Evolutionary conservation across 1,140 invertebrate genomes (phyloP), one percentile per base, ranked within the genome.

Genomic region (Musca domestica): DNA sequence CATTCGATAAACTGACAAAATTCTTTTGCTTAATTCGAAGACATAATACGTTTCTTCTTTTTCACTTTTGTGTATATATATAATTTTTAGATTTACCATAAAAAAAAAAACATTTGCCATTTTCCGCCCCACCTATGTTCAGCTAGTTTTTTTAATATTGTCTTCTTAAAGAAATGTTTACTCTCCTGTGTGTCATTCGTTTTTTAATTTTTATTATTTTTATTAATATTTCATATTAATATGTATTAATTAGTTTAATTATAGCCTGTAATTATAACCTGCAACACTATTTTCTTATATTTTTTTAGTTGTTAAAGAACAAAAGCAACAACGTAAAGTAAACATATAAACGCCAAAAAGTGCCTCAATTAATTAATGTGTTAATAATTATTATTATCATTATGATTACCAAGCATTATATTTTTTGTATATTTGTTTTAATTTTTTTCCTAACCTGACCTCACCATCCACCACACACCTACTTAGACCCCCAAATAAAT

Each of bases 351-450:
- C 46, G 56, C 68, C 68, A 69, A 66, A 69, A 69, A 69, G 68
- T 69, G 68, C 68, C 68, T 69, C 68, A 69, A 66, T 51, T 66
- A 34, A 66, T 69, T 20, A 64, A 64, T 48, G 46, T 64, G 19
- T 64, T 64, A 23, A 48, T 64, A 25, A 27, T 41, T 25, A 51
- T n/a, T n/a, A n/a, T n/a, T n/a, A n/a, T n/a, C n/a, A n/a, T n/a
- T n/a, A n/a, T 63, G 15, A 22, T 27, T 20, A 58, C 17, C 30
- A 64, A n/a, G 14, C 17, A 41, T 64, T 46, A 22, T 22, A 20
- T 64, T 48, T 25, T 64, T 23, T 23, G 9, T 61, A 20, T 19
- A 41, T 25, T 41, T 58, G 25, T 30, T 30, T 27, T 58, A 56
- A n/a, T n/a, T 9, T 30, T 41, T 41, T 61, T 19, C 12, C 51